These are phyloP conservation scores for Spondyliosoma cantharus DNA, from an alignment of 2,797 vertebrate genomes.

Conservation along the genomic window DNA sequence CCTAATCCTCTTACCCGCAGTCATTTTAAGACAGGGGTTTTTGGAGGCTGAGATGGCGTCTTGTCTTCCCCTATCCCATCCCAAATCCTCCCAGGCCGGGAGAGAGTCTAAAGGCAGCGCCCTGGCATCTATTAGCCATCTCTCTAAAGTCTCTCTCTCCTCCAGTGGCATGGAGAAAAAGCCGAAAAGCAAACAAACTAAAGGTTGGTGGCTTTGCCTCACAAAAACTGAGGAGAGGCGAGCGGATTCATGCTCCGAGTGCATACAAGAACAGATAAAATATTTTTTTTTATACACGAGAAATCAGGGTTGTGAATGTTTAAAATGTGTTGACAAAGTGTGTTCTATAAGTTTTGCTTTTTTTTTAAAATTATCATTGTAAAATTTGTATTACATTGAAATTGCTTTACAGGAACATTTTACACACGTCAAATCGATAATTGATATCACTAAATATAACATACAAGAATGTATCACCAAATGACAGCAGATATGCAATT, in stretches of 20 bases:
- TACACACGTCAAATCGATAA: too few relatives aligned
- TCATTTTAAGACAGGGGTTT: slow-evolving; percentile 95
- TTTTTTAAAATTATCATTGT: background rate
- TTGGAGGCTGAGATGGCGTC: slow-evolving; percentile 93
- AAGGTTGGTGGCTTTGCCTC: slow-evolving; percentile 69
- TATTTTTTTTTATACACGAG: background rate
- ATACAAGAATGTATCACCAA: too few relatives aligned
- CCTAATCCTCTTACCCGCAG: slow-evolving; percentile 99
- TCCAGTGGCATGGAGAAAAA: slow-evolving; percentile 80
- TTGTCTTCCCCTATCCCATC: slow-evolving; percentile 90
- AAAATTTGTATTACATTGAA: background rate
- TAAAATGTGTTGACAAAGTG: background rate
- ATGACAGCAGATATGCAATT: background rate
- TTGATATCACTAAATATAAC: too few relatives aligned
- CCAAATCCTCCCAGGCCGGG: slow-evolving; percentile 91
- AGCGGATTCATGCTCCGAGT: slow-evolving; percentile 24
- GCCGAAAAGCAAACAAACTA: slow-evolving; percentile 90
- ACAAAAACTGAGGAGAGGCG: slow-evolving; percentile 38
- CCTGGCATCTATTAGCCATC: slow-evolving; percentile 89
- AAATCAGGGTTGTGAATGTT: background rate
- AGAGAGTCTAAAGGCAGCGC: slow-evolving; percentile 87
- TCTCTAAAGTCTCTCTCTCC: slow-evolving; percentile 81
- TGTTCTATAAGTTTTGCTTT: background rate
- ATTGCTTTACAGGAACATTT: background rate
- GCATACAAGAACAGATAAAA: background rate